Evolutionary conservation across 2,888 invertebrate species (phyloP), one percentile per base, ranked within the genome.

Genomic region (Phrixothrix hirtus): DNA sequence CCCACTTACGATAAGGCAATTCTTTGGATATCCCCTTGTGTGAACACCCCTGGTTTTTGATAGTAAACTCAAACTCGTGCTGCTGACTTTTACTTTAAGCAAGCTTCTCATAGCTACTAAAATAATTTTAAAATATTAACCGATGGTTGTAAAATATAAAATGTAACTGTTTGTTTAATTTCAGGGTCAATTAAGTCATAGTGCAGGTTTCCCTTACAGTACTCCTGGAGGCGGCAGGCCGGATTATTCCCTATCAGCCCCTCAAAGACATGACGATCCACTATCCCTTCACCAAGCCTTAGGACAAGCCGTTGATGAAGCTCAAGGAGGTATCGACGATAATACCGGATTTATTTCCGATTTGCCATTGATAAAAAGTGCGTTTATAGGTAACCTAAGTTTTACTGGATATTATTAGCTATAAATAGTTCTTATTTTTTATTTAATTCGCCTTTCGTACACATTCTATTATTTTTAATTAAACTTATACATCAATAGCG

Each of bases 271-370:
- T 61, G 90, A 91, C 65, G 85, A 86, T 67, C 84, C 91, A 54
- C 78, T 91, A 60, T 87, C 87, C 38, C 76, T 92, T 41, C 92
- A 92, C 71, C 88, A 89, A 73, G 89, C 89, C n/a, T 78, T 92
- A 46, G 88, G 88, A 61, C 86, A 87, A 66, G 84, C 87, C 1
- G 85, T 86, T 72, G 85, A 83, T 77, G 86, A 78, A 68, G 77
- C 73, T 2, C 75, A 75, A 61, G 73, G 72, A 25, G 88, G 88
- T 63, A 86, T 92, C 77, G 92, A 93, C 73, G 92, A 93, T 71
- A 90, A 89, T 64, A 83, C 86, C 62, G 89, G 89, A 39, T 92
- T 92, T 77, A 92, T 93, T 83, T 89, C 90, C 65, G 92, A 93
- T 75, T 82, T 93, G 75, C 92, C 92, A 65, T 81, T 92, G 69